Evolutionary conservation across 2,888 invertebrate species (phyloP), one percentile per base, ranked within the genome.

Genomic region (Micoletzkya japonica): DNA sequence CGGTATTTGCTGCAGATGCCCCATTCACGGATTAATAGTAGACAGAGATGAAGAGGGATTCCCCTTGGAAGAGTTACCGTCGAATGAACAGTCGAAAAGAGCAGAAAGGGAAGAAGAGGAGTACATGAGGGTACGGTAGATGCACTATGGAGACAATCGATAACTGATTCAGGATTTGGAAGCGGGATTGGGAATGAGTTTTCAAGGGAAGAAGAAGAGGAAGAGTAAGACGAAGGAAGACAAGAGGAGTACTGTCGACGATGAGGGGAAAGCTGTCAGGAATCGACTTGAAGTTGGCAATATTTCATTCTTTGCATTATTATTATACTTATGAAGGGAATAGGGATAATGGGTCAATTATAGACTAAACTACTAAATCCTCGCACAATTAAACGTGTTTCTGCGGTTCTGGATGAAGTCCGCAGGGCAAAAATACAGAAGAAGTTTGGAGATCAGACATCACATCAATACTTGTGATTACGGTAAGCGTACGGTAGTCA

Each of bases 321-420:
- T 34, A 6, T 63, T 20, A 1, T 24, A 32, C 28, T n/a, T 6
- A 34, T 60, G 2, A 28, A 24, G n/a, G 30, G 17, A 20, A 4
- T 26, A 32, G 1, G 26, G 57, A n/a, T 30, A n/a, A n/a, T 20
- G 10, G n/a, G 1, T 26, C 52, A n/a, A 52, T 24, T 67, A 30
- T 64, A 81, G 77, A 80, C 78, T 57, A 83, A 83, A 70, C 63
- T 83, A 10, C 71, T 83, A 34, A 79, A 82, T 73, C 81, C 80
- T 39, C 68, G 76, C 30, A 69, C 82, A n/a, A 59, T 84, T 36
- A 75, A 75, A 44, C 39, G 83, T 37, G 76, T 84, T 4, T 76
- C 83, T 0, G 79, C 78, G 0, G 77, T 77, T 30, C 66, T 84
- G 49, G 78, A 78, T 34, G 75, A 74, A 14, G 72, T 82, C 28